Evolutionary conservation across 2,888 invertebrate species (phyloP).

Genomic region (Calameuta pallipes): DNA sequence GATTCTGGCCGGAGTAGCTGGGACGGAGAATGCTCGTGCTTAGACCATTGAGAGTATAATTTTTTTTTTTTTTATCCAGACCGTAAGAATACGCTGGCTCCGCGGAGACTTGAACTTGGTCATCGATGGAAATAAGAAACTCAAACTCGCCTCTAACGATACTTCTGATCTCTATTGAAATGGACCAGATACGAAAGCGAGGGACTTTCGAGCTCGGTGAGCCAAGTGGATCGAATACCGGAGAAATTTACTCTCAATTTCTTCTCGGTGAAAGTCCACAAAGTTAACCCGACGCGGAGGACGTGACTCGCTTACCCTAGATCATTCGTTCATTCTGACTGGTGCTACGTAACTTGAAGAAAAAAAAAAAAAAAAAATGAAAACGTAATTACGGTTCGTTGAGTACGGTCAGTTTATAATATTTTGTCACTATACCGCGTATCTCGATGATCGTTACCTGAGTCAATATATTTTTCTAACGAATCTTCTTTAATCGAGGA

Average conservation of each 20-base stretch:
- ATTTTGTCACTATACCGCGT: background rate
- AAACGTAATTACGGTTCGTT: background rate
- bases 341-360: background rate
- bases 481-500: background rate
- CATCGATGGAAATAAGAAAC: background rate
- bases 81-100: background rate
- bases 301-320: conserved; percentile 50
- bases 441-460: background rate
- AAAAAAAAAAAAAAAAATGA: background rate
- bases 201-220: conserved; percentile 9
- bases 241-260: conserved; percentile 31
- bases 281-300: conserved; percentile 27
- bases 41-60: background rate
- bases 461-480: background rate
- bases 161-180: conserved; percentile 14
- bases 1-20: background rate
- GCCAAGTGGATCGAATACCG: conserved; percentile 4
- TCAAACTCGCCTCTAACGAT: background rate
- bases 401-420: background rate
- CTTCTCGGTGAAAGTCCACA: conserved; percentile 5
- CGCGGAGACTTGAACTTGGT: background rate
- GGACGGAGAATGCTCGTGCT: background rate
- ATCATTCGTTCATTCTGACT: background rate
- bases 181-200: conserved; percentile 14
- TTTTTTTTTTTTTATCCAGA: too few species aligned